Evolutionary conservation across 2,888 invertebrate genomes (phyloP).

Genomic region (Oligia latruncula): DNA sequence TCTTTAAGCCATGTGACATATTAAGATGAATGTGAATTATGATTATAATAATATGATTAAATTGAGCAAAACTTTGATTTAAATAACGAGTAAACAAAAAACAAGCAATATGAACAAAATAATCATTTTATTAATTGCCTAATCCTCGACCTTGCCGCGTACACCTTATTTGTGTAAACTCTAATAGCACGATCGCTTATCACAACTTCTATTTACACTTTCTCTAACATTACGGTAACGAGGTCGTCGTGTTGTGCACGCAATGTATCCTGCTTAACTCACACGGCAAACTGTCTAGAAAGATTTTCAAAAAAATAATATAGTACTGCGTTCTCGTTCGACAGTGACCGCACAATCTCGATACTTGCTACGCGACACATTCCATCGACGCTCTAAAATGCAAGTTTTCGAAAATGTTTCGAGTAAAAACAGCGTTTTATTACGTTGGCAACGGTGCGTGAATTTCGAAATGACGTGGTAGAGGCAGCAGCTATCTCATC

Average conservation of each 20-base stretch:
- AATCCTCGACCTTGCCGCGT: constrained; percentile 68
- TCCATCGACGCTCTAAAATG: constrained; percentile 74
- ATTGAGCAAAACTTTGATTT: constrained; percentile 11
- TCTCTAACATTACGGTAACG: constrained; percentile 69
- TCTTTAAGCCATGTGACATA: neutral
- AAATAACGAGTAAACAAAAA: constrained; percentile 35
- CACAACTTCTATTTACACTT: constrained; percentile 73
- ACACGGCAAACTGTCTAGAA: constrained; percentile 62
- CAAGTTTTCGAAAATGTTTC: constrained; percentile 61
- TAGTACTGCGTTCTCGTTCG: constrained; percentile 53
- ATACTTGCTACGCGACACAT: constrained; percentile 62
- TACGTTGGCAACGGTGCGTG: constrained; percentile 79
- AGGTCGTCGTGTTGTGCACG: constrained; percentile 72
- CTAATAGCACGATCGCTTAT: constrained; percentile 67
- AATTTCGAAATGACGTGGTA: constrained; percentile 80
- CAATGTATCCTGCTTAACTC: constrained; percentile 71
- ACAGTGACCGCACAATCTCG: constrained; percentile 63
- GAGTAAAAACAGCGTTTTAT: constrained; percentile 76
- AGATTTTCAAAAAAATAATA: constrained; percentile 61
- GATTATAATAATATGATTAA: neutral
- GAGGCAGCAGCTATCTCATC: constrained; percentile 85
- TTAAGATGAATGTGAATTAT: neutral
- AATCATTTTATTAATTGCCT: constrained; percentile 59
- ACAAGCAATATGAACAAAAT: constrained; percentile 34
- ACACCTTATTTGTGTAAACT: constrained; percentile 55